These are phyloP conservation scores for Atethmia centrago DNA, from an alignment of 2,888 invertebrate genomes.

Conservation along the genomic window DNA sequence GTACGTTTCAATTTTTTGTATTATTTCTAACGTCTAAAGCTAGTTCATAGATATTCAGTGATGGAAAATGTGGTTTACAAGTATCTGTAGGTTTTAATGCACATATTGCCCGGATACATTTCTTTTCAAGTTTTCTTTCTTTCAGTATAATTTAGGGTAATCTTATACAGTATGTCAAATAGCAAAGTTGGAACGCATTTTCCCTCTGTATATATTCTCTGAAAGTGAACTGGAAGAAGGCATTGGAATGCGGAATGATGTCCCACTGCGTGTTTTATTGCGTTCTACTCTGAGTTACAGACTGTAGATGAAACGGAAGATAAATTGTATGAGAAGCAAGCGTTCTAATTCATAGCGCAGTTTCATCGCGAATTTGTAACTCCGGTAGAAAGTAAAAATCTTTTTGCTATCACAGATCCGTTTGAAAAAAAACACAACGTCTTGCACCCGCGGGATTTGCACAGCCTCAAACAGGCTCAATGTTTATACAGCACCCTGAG, in stretches of 20 bases:
- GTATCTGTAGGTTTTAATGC: too few species aligned
- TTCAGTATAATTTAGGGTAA: conserved; percentile 43
- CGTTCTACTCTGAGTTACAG: conserved; percentile 60
- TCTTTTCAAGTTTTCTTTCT: not conserved
- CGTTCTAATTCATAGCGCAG: not conserved
- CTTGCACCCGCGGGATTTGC: too few species aligned
- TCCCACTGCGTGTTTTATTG: conserved; percentile 77
- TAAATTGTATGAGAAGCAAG: not conserved
- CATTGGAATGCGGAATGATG: conserved; percentile 77
- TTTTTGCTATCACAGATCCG: too few species aligned
- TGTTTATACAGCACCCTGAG: too few species aligned
- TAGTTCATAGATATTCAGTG: too few species aligned
- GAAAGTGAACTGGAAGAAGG: conserved; percentile 69
- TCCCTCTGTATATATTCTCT: conserved; percentile 67
- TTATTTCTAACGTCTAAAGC: too few species aligned
- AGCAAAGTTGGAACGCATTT: conserved; percentile 63
- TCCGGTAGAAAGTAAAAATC: too few species aligned
- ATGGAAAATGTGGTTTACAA: too few species aligned
- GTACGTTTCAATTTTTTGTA: too few species aligned
- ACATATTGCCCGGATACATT: too few species aligned
- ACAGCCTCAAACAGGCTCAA: too few species aligned
- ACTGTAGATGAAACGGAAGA: conserved; percentile 23
- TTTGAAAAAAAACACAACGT: too few species aligned
- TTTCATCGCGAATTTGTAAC: not conserved
- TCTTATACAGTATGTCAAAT: conserved; percentile 53